These are phyloP conservation scores for Dendrocincla tyrannina DNA, from an alignment of 2,797 vertebrate species.

Conservation along the genomic window DNA sequence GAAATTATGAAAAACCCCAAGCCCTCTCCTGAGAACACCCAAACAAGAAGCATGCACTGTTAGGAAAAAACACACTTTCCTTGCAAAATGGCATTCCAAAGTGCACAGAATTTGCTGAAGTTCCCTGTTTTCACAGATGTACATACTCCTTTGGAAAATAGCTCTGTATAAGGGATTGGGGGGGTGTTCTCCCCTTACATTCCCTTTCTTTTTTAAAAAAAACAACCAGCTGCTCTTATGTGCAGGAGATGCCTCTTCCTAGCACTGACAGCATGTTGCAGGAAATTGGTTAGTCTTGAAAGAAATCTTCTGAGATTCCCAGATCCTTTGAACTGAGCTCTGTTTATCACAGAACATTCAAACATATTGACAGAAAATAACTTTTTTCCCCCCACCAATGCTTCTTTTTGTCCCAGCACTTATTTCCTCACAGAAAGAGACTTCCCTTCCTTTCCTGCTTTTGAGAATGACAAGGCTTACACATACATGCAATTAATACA, in stretches of 20 bases:
- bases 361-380: neutral
- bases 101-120: neutral
- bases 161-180: neutral
- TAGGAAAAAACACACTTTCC: neutral
- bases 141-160: neutral
- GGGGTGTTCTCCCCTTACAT: neutral
- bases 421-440: neutral
- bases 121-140: neutral
- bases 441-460: neutral
- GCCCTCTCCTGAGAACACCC: neutral
- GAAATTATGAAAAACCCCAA: neutral
- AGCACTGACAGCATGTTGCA: neutral
- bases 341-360: neutral
- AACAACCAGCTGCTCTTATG: neutral
- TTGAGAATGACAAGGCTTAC: neutral
- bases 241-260: neutral
- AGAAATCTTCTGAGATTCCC: neutral
- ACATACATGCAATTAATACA: neutral
- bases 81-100: neutral
- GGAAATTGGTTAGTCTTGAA: constrained; percentile 6
- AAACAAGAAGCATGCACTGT: neutral
- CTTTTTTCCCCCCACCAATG: too few relatives aligned
- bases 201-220: neutral
- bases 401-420: neutral
- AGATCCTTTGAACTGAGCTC: constrained; percentile 4